These are phyloP conservation scores for Drosophila cardini DNA, from an alignment of 1,140 invertebrate species.

Conservation along the genomic window DNA sequence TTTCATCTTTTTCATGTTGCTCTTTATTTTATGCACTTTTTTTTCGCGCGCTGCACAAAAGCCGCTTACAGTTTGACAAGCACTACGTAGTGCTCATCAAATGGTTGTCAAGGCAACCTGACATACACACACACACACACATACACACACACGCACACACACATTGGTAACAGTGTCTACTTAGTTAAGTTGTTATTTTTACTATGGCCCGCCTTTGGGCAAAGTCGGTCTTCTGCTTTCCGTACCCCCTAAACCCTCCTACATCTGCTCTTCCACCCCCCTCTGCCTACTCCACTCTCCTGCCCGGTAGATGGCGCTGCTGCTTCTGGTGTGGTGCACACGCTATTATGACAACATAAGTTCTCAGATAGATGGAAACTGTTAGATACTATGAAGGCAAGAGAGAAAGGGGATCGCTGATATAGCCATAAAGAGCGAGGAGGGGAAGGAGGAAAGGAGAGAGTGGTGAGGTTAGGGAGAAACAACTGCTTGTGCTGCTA, in stretches of 20 bases:
- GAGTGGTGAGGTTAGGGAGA: not conserved
- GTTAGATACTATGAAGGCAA: not conserved
- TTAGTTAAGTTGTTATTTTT: constrained; percentile 81
- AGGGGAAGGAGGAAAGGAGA: not conserved
- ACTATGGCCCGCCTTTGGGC: constrained; percentile 57
- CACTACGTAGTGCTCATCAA: constrained; percentile 29
- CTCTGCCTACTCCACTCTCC: not conserved
- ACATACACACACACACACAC: constrained; percentile 1
- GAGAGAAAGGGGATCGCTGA: not conserved
- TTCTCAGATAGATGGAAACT: constrained; percentile 42
- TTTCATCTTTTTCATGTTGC: not conserved
- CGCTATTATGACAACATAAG: constrained; percentile 71
- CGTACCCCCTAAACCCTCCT: not conserved
- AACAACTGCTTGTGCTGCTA: not conserved
- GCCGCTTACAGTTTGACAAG: constrained; percentile 73
- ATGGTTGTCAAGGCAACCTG: constrained; percentile 63
- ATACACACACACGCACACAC: not conserved
- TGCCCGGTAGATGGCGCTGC: not conserved
- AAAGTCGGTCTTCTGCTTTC: not conserved
- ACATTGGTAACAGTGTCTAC: constrained; percentile 52
- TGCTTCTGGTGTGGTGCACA: constrained; percentile 6
- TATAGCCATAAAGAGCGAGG: not conserved
- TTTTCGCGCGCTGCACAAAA: constrained; percentile 51
- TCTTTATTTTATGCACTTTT: not conserved
- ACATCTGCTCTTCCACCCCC: not conserved